A percentile compares a stretch with the other conserved stretches of the same genome.
Evolutionary conservation across 2,888 invertebrate species (phyloP).

Genomic region (Philopedon plagiatum): DNA sequence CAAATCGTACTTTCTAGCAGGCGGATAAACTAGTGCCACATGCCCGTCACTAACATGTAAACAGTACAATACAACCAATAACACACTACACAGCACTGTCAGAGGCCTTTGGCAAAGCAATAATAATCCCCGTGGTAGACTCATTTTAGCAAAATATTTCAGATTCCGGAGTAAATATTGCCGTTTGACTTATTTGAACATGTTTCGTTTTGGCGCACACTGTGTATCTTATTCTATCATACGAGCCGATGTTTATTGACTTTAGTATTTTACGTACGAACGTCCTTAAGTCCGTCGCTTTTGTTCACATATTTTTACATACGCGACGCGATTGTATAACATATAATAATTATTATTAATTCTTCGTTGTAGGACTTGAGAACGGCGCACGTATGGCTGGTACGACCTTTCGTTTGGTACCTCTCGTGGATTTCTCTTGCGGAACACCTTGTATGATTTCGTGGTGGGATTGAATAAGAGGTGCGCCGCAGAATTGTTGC

Average conservation of each 20-base stretch:
- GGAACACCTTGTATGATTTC: conserved; percentile 36
- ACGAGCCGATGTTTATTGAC: no score
- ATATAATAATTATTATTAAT: no score
- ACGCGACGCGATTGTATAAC: neutral
- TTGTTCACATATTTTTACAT: neutral
- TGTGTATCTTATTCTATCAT: no score
- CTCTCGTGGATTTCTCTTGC: conserved; percentile 41
- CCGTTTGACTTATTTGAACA: neutral
- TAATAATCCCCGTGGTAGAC: neutral
- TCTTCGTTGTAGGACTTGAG: conserved; percentile 5
- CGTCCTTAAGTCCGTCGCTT: no score
- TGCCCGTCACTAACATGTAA: conserved; percentile 68
- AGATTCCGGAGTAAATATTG: neutral
- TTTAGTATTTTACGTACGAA: no score
- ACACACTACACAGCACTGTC: conserved; percentile 27
- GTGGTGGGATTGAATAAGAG: conserved; percentile 34
- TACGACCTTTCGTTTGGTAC: conserved; percentile 37
- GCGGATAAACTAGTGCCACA: conserved; percentile 91
- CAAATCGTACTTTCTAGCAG: conserved; percentile 88
- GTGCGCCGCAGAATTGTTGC: conserved; percentile 30
- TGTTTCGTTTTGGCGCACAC: neutral
- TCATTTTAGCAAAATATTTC: conserved; percentile 6
- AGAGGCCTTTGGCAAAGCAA: conserved; percentile 16
- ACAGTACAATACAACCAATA: conserved; percentile 30
- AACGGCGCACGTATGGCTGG: neutral